A percentile compares a stretch with the other conserved stretches of the same genome.
Conservation (phyloP, 2,888 invertebrate species). For the Bursaphelenchus okinawaensis region DNA sequence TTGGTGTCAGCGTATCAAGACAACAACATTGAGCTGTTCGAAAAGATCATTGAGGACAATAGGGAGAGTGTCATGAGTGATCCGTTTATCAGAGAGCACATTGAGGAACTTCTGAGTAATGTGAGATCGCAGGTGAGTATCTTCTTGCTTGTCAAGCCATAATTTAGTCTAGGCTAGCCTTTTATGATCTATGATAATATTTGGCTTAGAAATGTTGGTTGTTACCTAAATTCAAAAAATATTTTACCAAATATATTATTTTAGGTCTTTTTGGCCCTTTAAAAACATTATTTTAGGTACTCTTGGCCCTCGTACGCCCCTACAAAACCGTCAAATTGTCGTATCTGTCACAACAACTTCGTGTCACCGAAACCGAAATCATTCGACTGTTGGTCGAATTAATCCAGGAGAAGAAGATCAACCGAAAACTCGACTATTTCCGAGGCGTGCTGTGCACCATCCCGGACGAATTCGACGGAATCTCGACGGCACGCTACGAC, state of each 20-base stretch:
- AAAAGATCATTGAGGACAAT: conserved; percentile 87
- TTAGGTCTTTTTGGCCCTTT: no score
- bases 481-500: conserved; percentile 15
- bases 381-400: conserved; percentile 93
- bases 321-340: conserved; percentile 96
- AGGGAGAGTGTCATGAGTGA: conserved; percentile 96
- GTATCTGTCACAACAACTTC: conserved; percentile 77
- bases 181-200: no score
- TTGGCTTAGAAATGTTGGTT: no score
- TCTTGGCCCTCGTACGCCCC: conserved; percentile 91
- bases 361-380: conserved; percentile 69
- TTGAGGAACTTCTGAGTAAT: conserved; percentile 73
- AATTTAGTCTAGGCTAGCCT: no score
- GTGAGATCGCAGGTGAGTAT: conserved; percentile 75
- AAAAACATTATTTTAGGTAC: conserved; percentile 68
- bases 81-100: conserved; percentile 95
- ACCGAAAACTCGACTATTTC: conserved; percentile 32
- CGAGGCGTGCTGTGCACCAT: conserved; percentile 60
- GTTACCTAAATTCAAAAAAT: no score
- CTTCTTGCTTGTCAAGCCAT: no score
- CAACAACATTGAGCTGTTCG: conserved; percentile 68
- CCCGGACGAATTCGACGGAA: not conserved
- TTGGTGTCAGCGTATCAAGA: conserved; percentile 66
- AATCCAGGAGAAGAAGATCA: conserved; percentile 79
- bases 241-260: no score